Base-by-base conservation (phyloP, 2,888 invertebrate genomes). In the Sturmia bella region DNA sequence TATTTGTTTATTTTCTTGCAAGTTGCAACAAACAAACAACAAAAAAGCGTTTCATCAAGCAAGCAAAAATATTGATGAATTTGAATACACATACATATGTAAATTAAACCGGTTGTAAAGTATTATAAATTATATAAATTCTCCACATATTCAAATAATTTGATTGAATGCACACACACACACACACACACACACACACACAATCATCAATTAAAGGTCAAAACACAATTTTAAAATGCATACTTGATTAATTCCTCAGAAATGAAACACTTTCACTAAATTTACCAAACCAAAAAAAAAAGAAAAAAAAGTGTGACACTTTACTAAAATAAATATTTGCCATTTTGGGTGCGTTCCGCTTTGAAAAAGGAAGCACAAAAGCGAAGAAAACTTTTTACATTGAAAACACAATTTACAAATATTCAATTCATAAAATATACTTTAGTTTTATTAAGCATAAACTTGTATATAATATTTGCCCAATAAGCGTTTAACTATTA, bases 51-150 rank as follows among this genome's bases (percentile, higher is more conserved):
- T 41, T 27, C 17, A 9, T 27, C 17, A 3, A 61, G 21, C 32
- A 17, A 37, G 41, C 11, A 52, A n/a, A 61, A 50, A 17, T 21
- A 32, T 57, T 48, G 4, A 48, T 61, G 2, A 52, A 43, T 52
- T 61, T 52, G 27, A 61, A 52, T 6, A 32, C 32, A 54, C 32
- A 41, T 54, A 52, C 1, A 32, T 9, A 54, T 43, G 27, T 54
- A 32, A 52, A 73, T 19, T 0, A 39, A 74, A 66, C 64, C 5
- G 48, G 45, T 74, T 64, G 7, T 45, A 15, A 43, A 54, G 37
- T 56, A 19, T 45, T 73, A 19, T 39, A 24, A 54, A 32, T 63
- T 19, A 52, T 13, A 19, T 17, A 15, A 37, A 48, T 27, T 11
- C 37, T 43, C 21, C 15, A 39, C 2, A 27, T 39, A 27, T n/a